Evolutionary conservation across 2,113 vertebrate species (phyloP).

Genomic region (Dendropsophus ebraccatus): DNA sequence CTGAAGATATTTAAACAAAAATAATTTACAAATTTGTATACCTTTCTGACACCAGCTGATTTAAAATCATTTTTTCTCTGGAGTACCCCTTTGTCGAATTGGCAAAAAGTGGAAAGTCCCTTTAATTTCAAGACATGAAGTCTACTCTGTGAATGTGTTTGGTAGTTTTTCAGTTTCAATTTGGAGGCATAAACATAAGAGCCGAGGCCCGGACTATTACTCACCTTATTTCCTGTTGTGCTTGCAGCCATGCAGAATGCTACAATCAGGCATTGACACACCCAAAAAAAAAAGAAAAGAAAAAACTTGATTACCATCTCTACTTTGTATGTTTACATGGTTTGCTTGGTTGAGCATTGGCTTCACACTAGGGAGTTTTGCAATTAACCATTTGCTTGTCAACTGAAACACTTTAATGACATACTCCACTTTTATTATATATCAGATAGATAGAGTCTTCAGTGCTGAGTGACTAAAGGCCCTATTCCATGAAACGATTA

Average conservation of each 20-base stretch:
- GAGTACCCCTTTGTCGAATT: no score
- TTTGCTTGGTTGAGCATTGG: not conserved
- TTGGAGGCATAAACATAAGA: conserved; percentile 6
- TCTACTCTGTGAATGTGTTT: not conserved
- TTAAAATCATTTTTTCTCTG: no score
- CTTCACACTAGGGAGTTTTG: no score
- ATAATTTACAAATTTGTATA: no score
- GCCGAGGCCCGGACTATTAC: conserved; percentile 63
- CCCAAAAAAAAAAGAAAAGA: conserved; percentile 65
- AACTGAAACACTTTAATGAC: no score
- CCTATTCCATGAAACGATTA: no score
- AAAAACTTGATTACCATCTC: conserved; percentile 39
- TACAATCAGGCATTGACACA: conserved; percentile 70
- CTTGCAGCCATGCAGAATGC: conserved; percentile 90
- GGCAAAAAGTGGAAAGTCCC: not conserved
- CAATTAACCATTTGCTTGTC: no score
- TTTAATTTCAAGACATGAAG: not conserved
- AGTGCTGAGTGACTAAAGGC: no score
- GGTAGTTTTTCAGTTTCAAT: conserved; percentile 15
- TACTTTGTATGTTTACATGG: not conserved
- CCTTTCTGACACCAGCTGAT: no score
- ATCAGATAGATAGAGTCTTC: no score
- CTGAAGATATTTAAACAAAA: no score
- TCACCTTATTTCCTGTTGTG: conserved; percentile 91
- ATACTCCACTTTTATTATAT: no score